These are phyloP conservation scores for Selene dorsalis DNA, from an alignment of 2,797 vertebrate genomes.

Conservation along the genomic window DNA sequence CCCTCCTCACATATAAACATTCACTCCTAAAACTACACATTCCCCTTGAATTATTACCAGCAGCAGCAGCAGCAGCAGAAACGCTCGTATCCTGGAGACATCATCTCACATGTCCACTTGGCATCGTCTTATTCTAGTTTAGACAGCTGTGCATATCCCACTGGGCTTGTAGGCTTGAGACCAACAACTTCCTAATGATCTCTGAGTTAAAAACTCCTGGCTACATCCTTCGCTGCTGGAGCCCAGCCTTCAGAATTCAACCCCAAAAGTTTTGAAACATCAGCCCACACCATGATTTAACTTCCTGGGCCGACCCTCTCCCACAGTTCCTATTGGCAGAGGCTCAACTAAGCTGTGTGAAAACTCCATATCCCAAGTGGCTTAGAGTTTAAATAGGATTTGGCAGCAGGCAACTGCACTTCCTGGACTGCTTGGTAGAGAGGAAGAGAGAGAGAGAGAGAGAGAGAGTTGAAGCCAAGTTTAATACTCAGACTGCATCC, in stretches of 20 bases:
- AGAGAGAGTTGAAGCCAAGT: constrained; percentile 27
- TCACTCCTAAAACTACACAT: constrained; percentile 37
- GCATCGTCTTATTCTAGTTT: constrained; percentile 58
- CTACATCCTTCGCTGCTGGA: constrained; percentile 48
- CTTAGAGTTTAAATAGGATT: constrained; percentile 64
- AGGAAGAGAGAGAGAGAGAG: neutral
- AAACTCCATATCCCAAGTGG: constrained; percentile 77
- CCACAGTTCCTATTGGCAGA: constrained; percentile 66
- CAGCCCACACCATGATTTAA: constrained; percentile 64
- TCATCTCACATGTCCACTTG: constrained; percentile 40
- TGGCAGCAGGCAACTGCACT: constrained; percentile 62
- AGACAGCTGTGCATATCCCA: constrained; percentile 75
- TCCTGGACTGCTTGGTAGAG: constrained; percentile 37
- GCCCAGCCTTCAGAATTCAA: constrained; percentile 39
- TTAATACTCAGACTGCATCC: constrained; percentile 41
- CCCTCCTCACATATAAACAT: constrained; percentile 33
- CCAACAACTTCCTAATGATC: constrained; percentile 66
- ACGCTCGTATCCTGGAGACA: constrained; percentile 27
- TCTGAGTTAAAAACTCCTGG: constrained; percentile 50
- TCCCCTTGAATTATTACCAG: constrained; percentile 32
- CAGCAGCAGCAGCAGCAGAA: constrained; percentile 40
- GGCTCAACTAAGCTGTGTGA: constrained; percentile 74
- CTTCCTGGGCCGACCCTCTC: constrained; percentile 67
- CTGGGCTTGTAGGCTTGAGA: constrained; percentile 61
- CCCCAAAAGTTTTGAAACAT: constrained; percentile 55